Conservation (phyloP, 30 jellyfish, hydroid and myxozoan species). For the Aurelia sp. region DNA sequence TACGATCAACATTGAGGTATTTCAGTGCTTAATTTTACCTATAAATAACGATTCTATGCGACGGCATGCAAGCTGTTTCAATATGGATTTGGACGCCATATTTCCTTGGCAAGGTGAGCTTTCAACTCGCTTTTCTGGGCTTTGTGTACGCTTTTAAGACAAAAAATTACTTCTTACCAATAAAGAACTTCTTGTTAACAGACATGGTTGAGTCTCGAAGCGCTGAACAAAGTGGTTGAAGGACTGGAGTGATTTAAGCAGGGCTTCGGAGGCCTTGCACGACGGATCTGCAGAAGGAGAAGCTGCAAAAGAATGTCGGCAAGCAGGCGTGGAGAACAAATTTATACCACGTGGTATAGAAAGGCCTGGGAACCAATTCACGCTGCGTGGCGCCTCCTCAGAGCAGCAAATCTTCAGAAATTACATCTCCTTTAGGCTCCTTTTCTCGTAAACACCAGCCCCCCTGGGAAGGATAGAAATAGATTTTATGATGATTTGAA, state of each 20-base stretch:
- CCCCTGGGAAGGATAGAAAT: too few relatives aligned
- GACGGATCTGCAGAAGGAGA: slow-evolving; percentile 79
- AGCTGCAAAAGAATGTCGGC: slow-evolving; percentile 64
- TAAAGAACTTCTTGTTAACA: slow-evolving; percentile 66
- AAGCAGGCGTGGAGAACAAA: slow-evolving; percentile 46
- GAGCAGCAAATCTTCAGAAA: not conserved
- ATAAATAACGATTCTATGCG: too few relatives aligned
- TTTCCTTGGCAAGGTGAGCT: not conserved
- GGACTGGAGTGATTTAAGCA: slow-evolving; percentile 15
- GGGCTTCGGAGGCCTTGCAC: slow-evolving; percentile 52
- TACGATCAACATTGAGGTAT: too few relatives aligned
- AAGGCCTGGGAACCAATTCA: slow-evolving; percentile 62
- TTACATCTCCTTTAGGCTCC: not conserved
- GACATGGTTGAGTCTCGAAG: slow-evolving; percentile 42
- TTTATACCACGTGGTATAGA: slow-evolving; percentile 72
- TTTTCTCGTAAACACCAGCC: too few relatives aligned
- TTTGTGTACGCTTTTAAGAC: too few relatives aligned
- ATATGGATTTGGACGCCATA: not conserved
- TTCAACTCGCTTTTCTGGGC: too few relatives aligned
- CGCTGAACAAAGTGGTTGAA: slow-evolving; percentile 46
- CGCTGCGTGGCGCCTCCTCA: slow-evolving; percentile 26
- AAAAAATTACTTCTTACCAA: slow-evolving; percentile 33
- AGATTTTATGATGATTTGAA: too few relatives aligned
- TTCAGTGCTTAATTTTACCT: too few relatives aligned
- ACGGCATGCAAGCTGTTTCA: slow-evolving; percentile 4